Percentiles rank a stretch among this genome's conserved stretches.
Evolutionary conservation across 2,797 vertebrate genomes (phyloP).

Genomic region (Melanotaenia nigrans): DNA sequence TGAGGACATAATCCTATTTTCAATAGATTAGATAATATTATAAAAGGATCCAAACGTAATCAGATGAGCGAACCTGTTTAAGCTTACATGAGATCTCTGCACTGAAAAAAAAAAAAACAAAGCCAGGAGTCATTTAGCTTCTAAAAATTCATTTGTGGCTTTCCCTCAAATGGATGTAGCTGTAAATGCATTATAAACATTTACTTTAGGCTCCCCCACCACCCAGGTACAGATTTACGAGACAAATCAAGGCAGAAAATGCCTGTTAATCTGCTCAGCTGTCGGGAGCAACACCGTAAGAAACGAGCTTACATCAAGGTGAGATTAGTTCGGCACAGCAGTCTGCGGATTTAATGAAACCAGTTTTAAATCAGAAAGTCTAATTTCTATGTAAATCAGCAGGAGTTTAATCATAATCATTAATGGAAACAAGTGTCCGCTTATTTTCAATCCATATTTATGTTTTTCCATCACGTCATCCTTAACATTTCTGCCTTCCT

Average conservation of each 20-base stretch:
- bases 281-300: conserved; percentile 21
- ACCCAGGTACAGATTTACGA: conserved; percentile 40
- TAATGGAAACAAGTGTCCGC: conserved; percentile 7
- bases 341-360: conserved; percentile 53
- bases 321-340: conserved; percentile 38
- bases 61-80: conserved; percentile 27
- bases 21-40: conserved; percentile 27
- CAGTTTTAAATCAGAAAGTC: conserved; percentile 27
- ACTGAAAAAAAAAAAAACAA: conserved; percentile 31
- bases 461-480: conserved; percentile 3
- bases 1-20: conserved; percentile 32
- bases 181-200: conserved; percentile 42
- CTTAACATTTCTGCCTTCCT: conserved; percentile 1
- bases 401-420: conserved; percentile 39
- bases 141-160: conserved; percentile 35
- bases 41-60: conserved; percentile 27
- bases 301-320: conserved; percentile 32
- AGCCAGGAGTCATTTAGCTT: conserved; percentile 11
- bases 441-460: conserved; percentile 12
- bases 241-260: conserved; percentile 50
- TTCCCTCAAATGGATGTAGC: conserved; percentile 17
- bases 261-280: conserved; percentile 50
- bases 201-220: conserved; percentile 34
- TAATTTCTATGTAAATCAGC: conserved; percentile 65
- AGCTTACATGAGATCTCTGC: conserved; percentile 3